phyloP scores from a whole-genome alignment of 2,888 invertebrate genomes.

The Augochlorella aurata region DNA sequence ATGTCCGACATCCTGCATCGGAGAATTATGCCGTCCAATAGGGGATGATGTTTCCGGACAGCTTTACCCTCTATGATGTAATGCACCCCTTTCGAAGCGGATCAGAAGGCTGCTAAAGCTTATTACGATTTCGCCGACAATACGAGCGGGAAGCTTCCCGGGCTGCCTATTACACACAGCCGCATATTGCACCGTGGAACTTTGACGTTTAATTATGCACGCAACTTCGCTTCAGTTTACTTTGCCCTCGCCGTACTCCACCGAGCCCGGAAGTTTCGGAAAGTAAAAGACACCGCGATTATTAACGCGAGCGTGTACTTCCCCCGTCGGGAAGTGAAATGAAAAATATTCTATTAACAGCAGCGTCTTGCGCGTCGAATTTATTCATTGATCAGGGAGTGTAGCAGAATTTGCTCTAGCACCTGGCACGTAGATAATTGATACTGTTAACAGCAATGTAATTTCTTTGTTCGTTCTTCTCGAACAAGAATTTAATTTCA shows the following conservation, averaged over 20 bases:
- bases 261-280: slow-evolving; percentile 11
- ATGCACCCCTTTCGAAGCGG: slow-evolving; percentile 43
- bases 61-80: slow-evolving; percentile 14
- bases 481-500: too few species aligned
- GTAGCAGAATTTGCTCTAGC: too few species aligned
- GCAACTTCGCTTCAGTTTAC: slow-evolving; percentile 72
- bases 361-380: neutral
- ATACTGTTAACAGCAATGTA: too few species aligned
- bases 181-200: slow-evolving; percentile 66
- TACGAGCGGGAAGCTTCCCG: slow-evolving; percentile 30
- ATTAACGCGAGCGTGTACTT: neutral
- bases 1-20: neutral
- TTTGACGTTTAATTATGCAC: slow-evolving; percentile 78
- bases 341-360: neutral
- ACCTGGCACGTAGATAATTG: too few species aligned
- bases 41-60: neutral
- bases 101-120: slow-evolving; percentile 38
- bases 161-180: slow-evolving; percentile 35
- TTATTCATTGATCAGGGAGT: neutral
- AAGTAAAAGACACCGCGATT: slow-evolving; percentile 22
- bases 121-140: slow-evolving; percentile 59
- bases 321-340: neutral
- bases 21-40: neutral
- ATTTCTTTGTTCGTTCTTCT: too few species aligned
- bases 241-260: slow-evolving; percentile 63